Percentiles rank a stretch among this genome's conserved stretches.
Evolutionary conservation across 2,113 vertebrate genomes (phyloP).

Genomic region (Eurystomus gularis): DNA sequence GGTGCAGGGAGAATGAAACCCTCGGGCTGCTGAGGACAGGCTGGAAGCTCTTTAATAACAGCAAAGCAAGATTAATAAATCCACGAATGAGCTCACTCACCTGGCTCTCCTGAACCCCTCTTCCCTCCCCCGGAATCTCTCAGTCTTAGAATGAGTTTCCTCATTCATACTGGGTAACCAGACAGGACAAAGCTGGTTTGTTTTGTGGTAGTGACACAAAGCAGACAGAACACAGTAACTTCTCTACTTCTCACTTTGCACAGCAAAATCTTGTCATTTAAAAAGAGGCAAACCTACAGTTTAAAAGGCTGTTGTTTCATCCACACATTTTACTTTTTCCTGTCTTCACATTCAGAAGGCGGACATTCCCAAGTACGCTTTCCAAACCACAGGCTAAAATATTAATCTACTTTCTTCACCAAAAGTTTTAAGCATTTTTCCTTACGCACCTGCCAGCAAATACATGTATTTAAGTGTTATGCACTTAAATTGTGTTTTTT

Average conservation of each 20-base stretch:
- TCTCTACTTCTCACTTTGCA: neutral
- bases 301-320: neutral
- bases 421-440: neutral
- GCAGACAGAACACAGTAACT: neutral
- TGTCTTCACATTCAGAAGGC: neutral
- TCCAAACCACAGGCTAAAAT: neutral
- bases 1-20: neutral
- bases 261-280: neutral
- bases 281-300: neutral
- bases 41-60: neutral
- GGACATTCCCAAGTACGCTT: neutral
- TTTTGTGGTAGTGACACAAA: neutral
- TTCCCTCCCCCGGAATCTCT: neutral
- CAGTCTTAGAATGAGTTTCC: neutral
- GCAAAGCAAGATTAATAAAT: neutral
- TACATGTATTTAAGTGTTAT: neutral
- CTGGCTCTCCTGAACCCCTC: neutral
- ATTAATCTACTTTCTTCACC: neutral
- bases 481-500: neutral
- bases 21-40: neutral
- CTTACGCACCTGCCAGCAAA: neutral
- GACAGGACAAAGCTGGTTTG: neutral
- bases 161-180: neutral
- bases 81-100: neutral
- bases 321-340: neutral